phyloP scores from a whole-genome alignment of 2,797 vertebrate species.

The Champsocephalus gunnari region DNA sequence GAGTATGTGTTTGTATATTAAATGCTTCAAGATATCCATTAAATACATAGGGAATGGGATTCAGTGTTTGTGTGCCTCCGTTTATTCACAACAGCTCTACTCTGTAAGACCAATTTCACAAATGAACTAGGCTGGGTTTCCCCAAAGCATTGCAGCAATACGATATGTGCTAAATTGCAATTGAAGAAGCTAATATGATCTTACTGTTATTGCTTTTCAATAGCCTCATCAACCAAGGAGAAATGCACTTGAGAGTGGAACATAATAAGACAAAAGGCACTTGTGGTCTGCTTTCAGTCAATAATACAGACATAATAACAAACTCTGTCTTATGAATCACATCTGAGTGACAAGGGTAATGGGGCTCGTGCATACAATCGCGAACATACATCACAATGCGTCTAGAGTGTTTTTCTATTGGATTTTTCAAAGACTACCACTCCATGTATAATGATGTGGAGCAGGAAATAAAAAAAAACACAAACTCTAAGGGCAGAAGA shows the following conservation, averaged over 20 bases:
- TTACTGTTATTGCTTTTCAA: slow-evolving; percentile 78
- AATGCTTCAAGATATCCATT: slow-evolving; percentile 9
- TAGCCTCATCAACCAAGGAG: slow-evolving; percentile 76
- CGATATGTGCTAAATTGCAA: slow-evolving; percentile 67
- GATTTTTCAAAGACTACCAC: slow-evolving; percentile 54
- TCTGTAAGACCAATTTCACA: slow-evolving; percentile 59
- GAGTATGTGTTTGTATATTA: not conserved
- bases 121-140: slow-evolving; percentile 64
- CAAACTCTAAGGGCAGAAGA: slow-evolving; percentile 3
- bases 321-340: slow-evolving; percentile 74
- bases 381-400: slow-evolving; percentile 50
- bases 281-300: slow-evolving; percentile 73
- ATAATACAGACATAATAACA: slow-evolving; percentile 73
- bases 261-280: slow-evolving; percentile 71
- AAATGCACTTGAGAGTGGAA: slow-evolving; percentile 70
- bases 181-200: slow-evolving; percentile 70
- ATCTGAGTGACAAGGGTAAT: slow-evolving; percentile 66
- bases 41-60: slow-evolving; percentile 6
- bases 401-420: slow-evolving; percentile 42
- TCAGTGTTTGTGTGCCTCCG: slow-evolving; percentile 13
- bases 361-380: slow-evolving; percentile 53
- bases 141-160: slow-evolving; percentile 68
- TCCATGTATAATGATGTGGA: slow-evolving; percentile 33
- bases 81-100: slow-evolving; percentile 52
- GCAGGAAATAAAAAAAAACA: not conserved